These are phyloP conservation scores for Rhinichthys klamathensis DNA, from an alignment of 2,113 vertebrate genomes.

Conservation along the genomic window DNA sequence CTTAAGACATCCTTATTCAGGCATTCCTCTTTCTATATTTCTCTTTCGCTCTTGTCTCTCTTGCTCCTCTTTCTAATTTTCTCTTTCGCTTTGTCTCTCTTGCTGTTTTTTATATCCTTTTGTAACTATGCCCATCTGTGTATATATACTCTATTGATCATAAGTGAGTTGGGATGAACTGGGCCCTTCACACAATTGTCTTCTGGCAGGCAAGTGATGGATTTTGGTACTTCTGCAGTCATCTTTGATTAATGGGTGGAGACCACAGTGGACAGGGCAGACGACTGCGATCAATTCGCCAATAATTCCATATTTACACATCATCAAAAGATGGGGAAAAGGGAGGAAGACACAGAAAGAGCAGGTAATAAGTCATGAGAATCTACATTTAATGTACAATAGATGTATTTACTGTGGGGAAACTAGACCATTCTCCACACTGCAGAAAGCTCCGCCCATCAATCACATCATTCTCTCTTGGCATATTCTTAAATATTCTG, in stretches of 20 bases:
- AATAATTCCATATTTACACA: slow-evolving; percentile 76
- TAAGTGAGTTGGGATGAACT: slow-evolving; percentile 80
- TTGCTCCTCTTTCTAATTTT: neutral
- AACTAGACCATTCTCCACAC: neutral
- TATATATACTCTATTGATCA: slow-evolving; percentile 74
- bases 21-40: neutral
- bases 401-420: neutral
- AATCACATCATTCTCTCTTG: neutral
- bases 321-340: slow-evolving; percentile 61
- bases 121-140: slow-evolving; percentile 67
- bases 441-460: neutral
- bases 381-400: slow-evolving; percentile 17
- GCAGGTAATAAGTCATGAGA: slow-evolving; percentile 36
- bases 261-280: slow-evolving; percentile 64
- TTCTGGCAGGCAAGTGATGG: slow-evolving; percentile 74
- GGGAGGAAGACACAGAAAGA: slow-evolving; percentile 44
- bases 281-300: slow-evolving; percentile 69
- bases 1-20: neutral
- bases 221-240: slow-evolving; percentile 73
- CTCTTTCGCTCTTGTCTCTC: neutral
- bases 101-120: slow-evolving; percentile 52
- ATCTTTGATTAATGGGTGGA: slow-evolving; percentile 75
- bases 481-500: neutral
- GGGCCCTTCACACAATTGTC: slow-evolving; percentile 77
- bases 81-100: neutral